Conservation (phyloP, 2,888 invertebrate species). For the Zhuqinia jingwanae region DNA sequence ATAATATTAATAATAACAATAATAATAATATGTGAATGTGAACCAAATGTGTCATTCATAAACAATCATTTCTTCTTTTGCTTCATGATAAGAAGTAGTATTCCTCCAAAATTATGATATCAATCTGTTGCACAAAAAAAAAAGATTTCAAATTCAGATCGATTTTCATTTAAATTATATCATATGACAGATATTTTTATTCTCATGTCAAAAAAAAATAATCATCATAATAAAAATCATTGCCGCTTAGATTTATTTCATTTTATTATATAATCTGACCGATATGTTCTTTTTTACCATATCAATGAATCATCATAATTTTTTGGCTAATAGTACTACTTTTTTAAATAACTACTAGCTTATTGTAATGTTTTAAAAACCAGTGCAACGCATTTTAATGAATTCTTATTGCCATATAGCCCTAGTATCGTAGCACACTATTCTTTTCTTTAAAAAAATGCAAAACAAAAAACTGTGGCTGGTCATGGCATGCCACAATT, state of each 20-base stretch:
- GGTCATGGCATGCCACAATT: conserved; percentile 27
- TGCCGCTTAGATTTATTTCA: neutral
- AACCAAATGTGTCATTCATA: conserved; percentile 60
- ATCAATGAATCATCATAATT: too few species aligned
- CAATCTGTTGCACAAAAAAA: neutral
- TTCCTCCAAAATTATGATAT: neutral
- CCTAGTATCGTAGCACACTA: too few species aligned
- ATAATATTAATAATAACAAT: too few species aligned
- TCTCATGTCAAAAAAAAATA: conserved; percentile 51
- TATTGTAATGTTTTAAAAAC: too few species aligned
- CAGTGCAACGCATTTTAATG: too few species aligned
- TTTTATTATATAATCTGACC: too few species aligned
- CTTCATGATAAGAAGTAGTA: neutral
- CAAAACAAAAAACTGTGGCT: neutral
- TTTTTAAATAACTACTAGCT: too few species aligned
- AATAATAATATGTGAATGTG: conserved; percentile 41
- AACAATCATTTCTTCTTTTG: conserved; percentile 17
- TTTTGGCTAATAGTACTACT: too few species aligned
- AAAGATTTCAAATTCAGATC: conserved; percentile 39
- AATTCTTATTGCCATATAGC: too few species aligned
- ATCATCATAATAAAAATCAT: conserved; percentile 25
- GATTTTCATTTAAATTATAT: conserved; percentile 59
- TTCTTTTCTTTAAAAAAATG: neutral
- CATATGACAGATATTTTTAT: conserved; percentile 54
- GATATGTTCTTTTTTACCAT: too few species aligned